These are phyloP conservation scores for Ormyrus nitidulus DNA, from an alignment of 2,888 invertebrate genomes.

Conservation along the genomic window DNA sequence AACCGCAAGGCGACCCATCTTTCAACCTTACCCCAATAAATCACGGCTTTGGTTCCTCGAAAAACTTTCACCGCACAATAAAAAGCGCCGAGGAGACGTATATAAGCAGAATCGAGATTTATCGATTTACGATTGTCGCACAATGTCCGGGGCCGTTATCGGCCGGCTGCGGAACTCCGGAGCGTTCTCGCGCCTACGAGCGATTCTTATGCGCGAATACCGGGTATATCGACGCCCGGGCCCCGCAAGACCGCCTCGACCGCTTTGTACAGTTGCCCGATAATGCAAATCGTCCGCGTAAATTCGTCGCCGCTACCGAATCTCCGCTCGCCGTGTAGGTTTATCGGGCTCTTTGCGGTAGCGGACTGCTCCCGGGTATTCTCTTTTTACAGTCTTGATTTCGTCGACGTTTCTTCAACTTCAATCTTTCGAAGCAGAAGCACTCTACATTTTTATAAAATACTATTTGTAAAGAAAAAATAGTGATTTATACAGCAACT, in stretches of 20 bases:
- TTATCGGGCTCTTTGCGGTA: constrained; percentile 31
- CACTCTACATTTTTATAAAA: no score
- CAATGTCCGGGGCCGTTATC: constrained; percentile 37
- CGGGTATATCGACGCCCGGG: not conserved
- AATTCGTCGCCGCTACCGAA: constrained; percentile 54
- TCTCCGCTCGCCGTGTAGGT: not conserved
- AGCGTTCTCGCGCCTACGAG: constrained; percentile 12
- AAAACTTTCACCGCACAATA: constrained; percentile 34
- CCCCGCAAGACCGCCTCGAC: not conserved
- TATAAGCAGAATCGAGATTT: constrained; percentile 55
- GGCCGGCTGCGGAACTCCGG: not conserved
- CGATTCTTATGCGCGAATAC: not conserved
- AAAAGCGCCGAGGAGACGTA: not conserved
- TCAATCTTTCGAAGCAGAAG: no score
- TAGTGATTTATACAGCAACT: no score
- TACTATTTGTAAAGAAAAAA: no score
- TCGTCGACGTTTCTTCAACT: no score
- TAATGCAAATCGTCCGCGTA: constrained; percentile 54
- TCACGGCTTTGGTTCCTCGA: constrained; percentile 29
- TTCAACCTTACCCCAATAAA: constrained; percentile 41
- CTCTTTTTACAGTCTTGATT: not conserved
- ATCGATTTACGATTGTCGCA: constrained; percentile 57
- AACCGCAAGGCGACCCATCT: constrained; percentile 7
- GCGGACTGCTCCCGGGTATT: not conserved
- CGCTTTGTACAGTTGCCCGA: constrained; percentile 9